Evolutionary conservation across 2,888 invertebrate species (phyloP).

Genomic region (Pyrgus malvae): DNA sequence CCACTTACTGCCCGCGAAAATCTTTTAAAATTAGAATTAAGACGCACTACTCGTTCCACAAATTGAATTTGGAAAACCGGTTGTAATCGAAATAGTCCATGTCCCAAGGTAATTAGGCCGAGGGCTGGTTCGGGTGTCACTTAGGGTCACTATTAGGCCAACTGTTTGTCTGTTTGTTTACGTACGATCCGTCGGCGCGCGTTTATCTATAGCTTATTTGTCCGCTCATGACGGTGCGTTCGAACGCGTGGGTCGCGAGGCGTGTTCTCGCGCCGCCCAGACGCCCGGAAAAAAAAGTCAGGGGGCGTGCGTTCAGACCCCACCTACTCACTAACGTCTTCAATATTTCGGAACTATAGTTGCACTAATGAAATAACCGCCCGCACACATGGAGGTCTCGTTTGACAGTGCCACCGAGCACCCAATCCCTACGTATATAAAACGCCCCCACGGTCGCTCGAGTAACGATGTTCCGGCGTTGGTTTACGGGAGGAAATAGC

Average conservation of each 20-base stretch:
- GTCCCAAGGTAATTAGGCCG: constrained; percentile 24
- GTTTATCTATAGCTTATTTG: constrained; percentile 60
- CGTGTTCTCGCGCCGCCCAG: constrained; percentile 76
- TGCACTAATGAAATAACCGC: constrained; percentile 50
- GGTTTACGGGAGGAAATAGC: constrained; percentile 38
- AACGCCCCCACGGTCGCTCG: constrained; percentile 71
- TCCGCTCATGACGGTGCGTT: constrained; percentile 60
- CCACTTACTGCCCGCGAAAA: constrained; percentile 45
- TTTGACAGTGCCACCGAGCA: constrained; percentile 72
- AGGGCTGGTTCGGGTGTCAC: constrained; percentile 23
- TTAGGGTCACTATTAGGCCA: constrained; percentile 28
- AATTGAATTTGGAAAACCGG: too few relatives aligned
- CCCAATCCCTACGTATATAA: constrained; percentile 73
- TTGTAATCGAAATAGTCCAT: too few relatives aligned
- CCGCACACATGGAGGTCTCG: constrained; percentile 72
- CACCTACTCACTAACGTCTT: constrained; percentile 76
- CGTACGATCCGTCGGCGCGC: constrained; percentile 57
- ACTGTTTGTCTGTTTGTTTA: constrained; percentile 50
- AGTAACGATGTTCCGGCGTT: constrained; percentile 57
- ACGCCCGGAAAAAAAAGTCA: constrained; percentile 70
- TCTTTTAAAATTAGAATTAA: constrained; percentile 30
- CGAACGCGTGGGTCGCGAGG: constrained; percentile 71
- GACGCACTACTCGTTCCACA: constrained; percentile 19
- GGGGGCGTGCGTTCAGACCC: constrained; percentile 71
- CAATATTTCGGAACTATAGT: constrained; percentile 67